Conservation (phyloP, 92 coral and sea anemone species). For the Montipora capitata region DNA sequence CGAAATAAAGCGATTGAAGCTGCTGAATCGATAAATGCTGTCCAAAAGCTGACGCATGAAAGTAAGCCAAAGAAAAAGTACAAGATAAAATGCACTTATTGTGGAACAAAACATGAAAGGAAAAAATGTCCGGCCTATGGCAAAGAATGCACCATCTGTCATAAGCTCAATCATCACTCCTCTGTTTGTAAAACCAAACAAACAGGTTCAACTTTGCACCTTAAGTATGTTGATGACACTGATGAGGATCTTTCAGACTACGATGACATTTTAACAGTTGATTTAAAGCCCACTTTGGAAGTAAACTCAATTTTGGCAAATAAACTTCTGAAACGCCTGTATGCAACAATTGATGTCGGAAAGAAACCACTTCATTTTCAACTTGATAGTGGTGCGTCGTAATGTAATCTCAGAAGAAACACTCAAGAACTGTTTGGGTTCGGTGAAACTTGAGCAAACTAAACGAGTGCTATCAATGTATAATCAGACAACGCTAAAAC, state of each 20-base stretch:
- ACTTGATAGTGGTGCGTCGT: slow-evolving; percentile 48
- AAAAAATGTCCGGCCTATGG: slow-evolving; percentile 64
- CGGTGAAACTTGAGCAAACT: slow-evolving; percentile 29
- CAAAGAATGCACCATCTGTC: slow-evolving; percentile 43
- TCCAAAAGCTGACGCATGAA: background rate
- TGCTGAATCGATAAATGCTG: slow-evolving; percentile 7
- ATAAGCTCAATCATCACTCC: slow-evolving; percentile 53
- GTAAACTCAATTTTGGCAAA: background rate
- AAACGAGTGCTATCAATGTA: slow-evolving; percentile 51
- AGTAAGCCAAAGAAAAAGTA: background rate
- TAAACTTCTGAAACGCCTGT: slow-evolving; percentile 18
- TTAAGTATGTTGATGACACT: background rate
- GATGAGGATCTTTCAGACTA: slow-evolving; percentile 21
- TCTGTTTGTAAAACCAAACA: slow-evolving; percentile 37
- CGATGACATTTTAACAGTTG: slow-evolving; percentile 30
- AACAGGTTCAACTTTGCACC: background rate
- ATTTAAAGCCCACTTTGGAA: background rate
- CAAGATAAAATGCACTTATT: background rate
- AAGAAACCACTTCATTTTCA: slow-evolving; percentile 39
- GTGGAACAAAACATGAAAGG: slow-evolving; percentile 58
- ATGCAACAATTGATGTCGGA: slow-evolving; percentile 27
- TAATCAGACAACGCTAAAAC: slow-evolving; percentile 53
- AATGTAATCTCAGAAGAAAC: slow-evolving; percentile 52
- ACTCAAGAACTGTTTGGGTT: slow-evolving; percentile 57
- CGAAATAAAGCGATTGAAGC: background rate